These are phyloP conservation scores for Carollia perspicillata DNA, from an alignment of 2,113 vertebrate genomes.

Conservation along the genomic window DNA sequence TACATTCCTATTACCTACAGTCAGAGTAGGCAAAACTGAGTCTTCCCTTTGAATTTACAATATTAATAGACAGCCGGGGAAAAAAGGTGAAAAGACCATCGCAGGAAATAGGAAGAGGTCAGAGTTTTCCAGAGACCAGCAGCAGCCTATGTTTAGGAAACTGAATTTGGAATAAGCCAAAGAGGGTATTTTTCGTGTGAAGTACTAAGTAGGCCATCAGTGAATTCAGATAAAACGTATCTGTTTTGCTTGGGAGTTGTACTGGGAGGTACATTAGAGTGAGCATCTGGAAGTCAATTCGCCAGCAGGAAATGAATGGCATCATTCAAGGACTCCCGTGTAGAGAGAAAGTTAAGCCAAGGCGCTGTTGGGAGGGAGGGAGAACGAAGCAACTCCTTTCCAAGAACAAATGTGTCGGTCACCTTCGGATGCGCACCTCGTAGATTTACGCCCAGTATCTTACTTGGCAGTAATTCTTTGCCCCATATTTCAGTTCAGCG, in stretches of 20 bases:
- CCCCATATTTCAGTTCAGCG: neutral
- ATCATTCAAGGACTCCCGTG: neutral
- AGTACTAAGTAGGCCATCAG: neutral
- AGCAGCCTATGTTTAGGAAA: neutral
- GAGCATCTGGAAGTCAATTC: neutral
- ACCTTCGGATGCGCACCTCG: neutral
- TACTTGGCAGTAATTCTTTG: neutral
- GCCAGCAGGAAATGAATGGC: neutral
- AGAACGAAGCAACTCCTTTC: neutral
- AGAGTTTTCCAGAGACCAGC: neutral
- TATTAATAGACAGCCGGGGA: neutral
- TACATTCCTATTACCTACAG: neutral
- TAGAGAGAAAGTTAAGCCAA: neutral
- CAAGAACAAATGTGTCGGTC: neutral
- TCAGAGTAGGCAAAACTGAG: neutral
- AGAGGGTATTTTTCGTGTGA: neutral
- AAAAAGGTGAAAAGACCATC: neutral
- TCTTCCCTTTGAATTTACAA: neutral
- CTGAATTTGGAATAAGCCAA: neutral
- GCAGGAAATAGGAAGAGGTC: neutral
- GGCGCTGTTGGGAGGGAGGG: neutral
- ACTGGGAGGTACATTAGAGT: neutral
- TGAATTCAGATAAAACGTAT: neutral
- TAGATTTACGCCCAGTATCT: neutral
- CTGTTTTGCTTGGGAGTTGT: neutral